Percentiles rank a stretch among this genome's conserved stretches.
Conservation (phyloP, 2,113 vertebrate species). For the Bos javanicus region DNA sequence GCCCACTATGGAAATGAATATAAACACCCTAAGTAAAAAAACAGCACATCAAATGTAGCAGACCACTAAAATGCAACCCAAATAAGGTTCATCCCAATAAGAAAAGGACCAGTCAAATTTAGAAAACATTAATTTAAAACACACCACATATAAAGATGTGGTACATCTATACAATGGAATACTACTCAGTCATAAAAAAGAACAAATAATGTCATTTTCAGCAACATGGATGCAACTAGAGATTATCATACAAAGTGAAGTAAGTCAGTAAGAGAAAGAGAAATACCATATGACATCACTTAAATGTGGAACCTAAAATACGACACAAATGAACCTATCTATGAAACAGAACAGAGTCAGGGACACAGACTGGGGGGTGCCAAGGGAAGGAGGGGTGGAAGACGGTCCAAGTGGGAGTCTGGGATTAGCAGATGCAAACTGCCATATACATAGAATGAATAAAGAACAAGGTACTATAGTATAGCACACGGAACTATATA, state of each 20-base stretch:
- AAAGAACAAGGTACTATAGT: not conserved
- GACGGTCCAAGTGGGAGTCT: not conserved
- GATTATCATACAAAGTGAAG: not conserved
- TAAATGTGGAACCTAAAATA: not conserved
- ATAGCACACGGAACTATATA: not conserved
- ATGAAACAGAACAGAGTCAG: not conserved
- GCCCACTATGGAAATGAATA: not conserved
- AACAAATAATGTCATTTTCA: not conserved
- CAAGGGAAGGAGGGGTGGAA: not conserved
- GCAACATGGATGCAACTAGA: not conserved
- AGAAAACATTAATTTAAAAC: conserved; percentile 16
- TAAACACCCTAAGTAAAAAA: not conserved
- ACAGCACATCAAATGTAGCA: not conserved
- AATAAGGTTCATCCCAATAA: not conserved
- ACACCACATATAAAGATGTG: not conserved
- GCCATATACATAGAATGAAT: not conserved
- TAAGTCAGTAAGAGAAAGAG: not conserved
- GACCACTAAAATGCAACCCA: not conserved
- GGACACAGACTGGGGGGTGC: not conserved
- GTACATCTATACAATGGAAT: not conserved
- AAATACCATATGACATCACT: not conserved
- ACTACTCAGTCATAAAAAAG: not conserved
- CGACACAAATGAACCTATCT: not conserved
- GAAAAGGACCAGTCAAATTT: not conserved
- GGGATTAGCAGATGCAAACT: not conserved